Base-by-base conservation (phyloP, 2,113 vertebrate species). In the Lophochroa leadbeateri region DNA sequence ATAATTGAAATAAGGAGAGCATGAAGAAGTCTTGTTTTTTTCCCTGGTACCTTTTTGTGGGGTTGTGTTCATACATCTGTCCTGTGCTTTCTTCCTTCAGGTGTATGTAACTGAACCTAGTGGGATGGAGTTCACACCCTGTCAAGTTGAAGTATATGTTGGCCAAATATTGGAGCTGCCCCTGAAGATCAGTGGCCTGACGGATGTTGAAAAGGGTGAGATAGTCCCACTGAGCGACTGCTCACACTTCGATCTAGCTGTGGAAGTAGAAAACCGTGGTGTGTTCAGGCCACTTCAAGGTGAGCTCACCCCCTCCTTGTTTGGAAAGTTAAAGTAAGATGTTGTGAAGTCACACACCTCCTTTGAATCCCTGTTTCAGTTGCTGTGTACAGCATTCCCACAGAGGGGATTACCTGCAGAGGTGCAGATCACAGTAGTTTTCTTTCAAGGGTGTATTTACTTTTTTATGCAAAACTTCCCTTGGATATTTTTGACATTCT, bases 41-140 rank as follows among this genome's bases (percentile, higher is more conserved):
- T 2, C 9, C 3, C 65, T 37, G 3, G 21, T 77, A 39, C 16
- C 5, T 12, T 61, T 55, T 41, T 39, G 41, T 50, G 29, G 21
- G 10, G 43, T 52, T 52, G 10, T 55, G 61, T 58, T 82, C 27
- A 21, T 50, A 7, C 11, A 1, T 2, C 10, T 77, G 24, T 44
- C 31, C 53, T 35, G 28, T 82, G 15, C 47, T 67, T 57, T 41
- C 80, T 35, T 70, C 23, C 61, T 29, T 6, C 93, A 99, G 99
- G 99, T 99, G 5, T 99, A 98, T 1, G 98, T 99, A 58, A 99
- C 99, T 0, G 99, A 99, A 94, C 99, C 99, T 19, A 98, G 98
- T 19, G 98, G 98, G 41, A 99, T 99, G 99, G 99, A 99, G 96
- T 99, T 99, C 33, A 71, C 89, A 20, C 98, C 98, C 0, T 99